phyloP scores from a whole-genome alignment of 1,140 invertebrate genomes.

The Cotesia vestalis region DNA sequence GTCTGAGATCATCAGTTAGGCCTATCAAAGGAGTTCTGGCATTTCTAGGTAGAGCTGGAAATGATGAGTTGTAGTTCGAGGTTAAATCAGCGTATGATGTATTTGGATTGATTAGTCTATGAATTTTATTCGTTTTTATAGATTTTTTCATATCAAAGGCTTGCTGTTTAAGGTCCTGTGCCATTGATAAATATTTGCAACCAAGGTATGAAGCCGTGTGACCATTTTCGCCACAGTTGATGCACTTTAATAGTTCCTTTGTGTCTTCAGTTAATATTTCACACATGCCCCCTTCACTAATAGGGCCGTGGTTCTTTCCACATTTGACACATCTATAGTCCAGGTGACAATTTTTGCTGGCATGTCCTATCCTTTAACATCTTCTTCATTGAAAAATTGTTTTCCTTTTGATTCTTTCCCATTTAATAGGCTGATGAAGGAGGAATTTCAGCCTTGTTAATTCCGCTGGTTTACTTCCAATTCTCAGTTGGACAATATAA shows the following conservation, averaged over 20 bases:
- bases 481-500: conserved; percentile 6
- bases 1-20: too few species aligned
- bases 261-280: neutral
- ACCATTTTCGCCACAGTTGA: conserved; percentile 33
- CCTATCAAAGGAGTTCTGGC: too few species aligned
- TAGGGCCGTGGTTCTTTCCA: conserved; percentile 15
- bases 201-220: conserved; percentile 38
- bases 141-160: neutral
- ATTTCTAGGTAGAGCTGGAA: too few species aligned
- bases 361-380: conserved; percentile 29
- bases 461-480: neutral
- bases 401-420: conserved; percentile 23
- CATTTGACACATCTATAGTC: conserved; percentile 32
- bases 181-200: conserved; percentile 31
- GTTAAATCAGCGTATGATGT: too few species aligned
- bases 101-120: neutral
- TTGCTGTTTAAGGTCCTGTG: neutral
- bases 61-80: too few species aligned
- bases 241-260: conserved; percentile 27
- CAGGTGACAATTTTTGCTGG: conserved; percentile 24
- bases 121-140: neutral
- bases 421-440: conserved; percentile 21
- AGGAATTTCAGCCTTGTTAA: conserved; percentile 8
- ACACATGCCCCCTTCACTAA: neutral
- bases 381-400: conserved; percentile 28